Evolutionary conservation across 1,140 invertebrate species (phyloP), one percentile per base, ranked within the genome.

Genomic region (Drosophila tani): DNA sequence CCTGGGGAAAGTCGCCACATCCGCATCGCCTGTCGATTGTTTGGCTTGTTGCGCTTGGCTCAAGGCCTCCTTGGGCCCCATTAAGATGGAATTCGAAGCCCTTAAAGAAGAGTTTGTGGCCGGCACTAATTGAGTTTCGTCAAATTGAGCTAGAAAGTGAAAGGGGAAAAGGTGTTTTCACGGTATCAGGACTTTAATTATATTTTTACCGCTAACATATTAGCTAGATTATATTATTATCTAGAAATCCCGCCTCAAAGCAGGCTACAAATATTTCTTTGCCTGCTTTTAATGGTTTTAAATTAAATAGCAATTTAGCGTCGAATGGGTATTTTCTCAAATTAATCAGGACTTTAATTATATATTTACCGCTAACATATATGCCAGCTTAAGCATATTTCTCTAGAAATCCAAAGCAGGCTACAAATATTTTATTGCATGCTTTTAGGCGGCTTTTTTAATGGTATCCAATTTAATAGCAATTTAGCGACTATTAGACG

Each of bases 11-110:
- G 29, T 32, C 29, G 29, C 29, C 29, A 32, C 29, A 63, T 40
- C 14, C 32, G 19, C 15, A 24, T 50, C 47, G 45, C 62, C 29
- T 49, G 77, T 81, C 59, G 75, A 84, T 79, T 83, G 81, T 71
- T 76, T 67, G 64, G 51, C 60, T 65, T 50, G 59, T 60, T 65
- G 63, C 76, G 71, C 58, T 65, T 21, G 19, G 27, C 32, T 35
- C 32, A 35, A 35, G 32, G 9, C 32, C 32, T 7, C 21, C 32
- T 35, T 32, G 40, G 14, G 8, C 5, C 27, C 45, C 57, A 66
- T 66, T 66, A 66, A 63, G 40, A 24, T 32, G 57, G 17, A 63
- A 63, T 63, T 45, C 9, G 15, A 24, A 12, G 38, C 11, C 38
- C 43, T 43, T 64, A 59, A 59, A n/a, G 24, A 4, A 21, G 53